Evolutionary conservation across 35 echinoderm and acorn worm species (phyloP).

Genomic region (Apostichopus californicus): DNA sequence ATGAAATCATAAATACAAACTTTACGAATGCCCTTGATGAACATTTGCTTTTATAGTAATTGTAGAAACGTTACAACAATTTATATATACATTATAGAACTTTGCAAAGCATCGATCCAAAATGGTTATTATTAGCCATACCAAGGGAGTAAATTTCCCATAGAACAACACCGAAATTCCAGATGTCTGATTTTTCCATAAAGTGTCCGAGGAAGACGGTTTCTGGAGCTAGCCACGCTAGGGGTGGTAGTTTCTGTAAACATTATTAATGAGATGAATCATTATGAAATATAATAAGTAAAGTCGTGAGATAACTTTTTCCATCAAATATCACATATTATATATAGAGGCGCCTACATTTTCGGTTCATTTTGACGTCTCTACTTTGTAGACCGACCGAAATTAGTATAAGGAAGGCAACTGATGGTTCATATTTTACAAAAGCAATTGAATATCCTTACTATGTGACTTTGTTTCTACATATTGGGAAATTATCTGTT

Average conservation of each 20-base stretch:
- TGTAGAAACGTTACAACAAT: neutral
- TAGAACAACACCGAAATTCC: neutral
- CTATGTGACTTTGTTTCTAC: too few relatives aligned
- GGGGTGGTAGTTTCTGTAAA: slow-evolving; percentile 16
- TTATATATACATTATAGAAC: neutral
- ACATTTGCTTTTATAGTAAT: neutral
- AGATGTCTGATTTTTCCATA: slow-evolving; percentile 24
- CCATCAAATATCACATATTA: too few relatives aligned
- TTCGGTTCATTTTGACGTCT: too few relatives aligned
- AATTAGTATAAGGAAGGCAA: too few relatives aligned
- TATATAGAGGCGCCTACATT: too few relatives aligned
- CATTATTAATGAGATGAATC: neutral
- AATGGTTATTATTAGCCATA: neutral
- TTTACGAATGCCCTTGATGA: too few relatives aligned
- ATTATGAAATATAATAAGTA: neutral
- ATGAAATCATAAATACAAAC: neutral
- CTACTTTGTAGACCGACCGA: too few relatives aligned
- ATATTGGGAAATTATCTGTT: too few relatives aligned
- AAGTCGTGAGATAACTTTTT: too few relatives aligned
- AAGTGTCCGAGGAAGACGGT: slow-evolving; percentile 25
- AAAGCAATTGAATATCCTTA: too few relatives aligned
- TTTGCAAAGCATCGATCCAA: neutral
- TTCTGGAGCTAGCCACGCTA: slow-evolving; percentile 39
- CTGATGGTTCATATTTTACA: too few relatives aligned
- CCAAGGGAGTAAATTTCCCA: slow-evolving; percentile 53